Conservation (phyloP, 53 echinoderm and acorn worm genomes). For the Antedon mediterranea region DNA sequence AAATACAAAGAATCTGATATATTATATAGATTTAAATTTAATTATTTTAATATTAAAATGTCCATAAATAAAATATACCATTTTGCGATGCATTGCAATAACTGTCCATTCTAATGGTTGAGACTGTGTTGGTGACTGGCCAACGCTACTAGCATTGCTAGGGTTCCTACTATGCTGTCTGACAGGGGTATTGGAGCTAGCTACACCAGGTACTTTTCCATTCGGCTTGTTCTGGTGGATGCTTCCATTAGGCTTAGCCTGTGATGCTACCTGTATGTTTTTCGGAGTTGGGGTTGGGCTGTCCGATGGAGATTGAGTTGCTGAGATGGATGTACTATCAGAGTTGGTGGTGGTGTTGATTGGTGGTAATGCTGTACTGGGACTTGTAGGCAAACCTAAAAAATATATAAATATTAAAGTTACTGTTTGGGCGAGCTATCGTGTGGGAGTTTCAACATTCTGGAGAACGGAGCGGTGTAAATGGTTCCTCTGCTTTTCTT, state of each 20-base stretch:
- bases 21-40: too few species aligned
- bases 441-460: too few species aligned
- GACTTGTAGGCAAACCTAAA: not conserved
- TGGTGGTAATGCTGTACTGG: slow-evolving; percentile 6
- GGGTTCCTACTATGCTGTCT: slow-evolving; percentile 57
- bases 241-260: not conserved
- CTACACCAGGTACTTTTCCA: not conserved
- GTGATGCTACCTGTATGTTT: not conserved
- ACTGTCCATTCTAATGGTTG: slow-evolving; percentile 76
- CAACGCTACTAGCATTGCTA: slow-evolving; percentile 72
- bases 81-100: slow-evolving; percentile 96
- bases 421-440: too few species aligned
- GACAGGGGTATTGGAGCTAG: not conserved
- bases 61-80: too few species aligned
- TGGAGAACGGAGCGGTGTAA: too few species aligned
- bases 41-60: too few species aligned
- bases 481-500: too few species aligned
- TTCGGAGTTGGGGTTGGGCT: not conserved
- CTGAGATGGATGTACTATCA: not conserved
- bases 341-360: slow-evolving; percentile 2
- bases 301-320: not conserved
- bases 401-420: too few species aligned
- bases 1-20: too few species aligned
- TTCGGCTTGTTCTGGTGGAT: not conserved
- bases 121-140: not conserved